Base-by-base conservation (phyloP, 2,113 vertebrate species). In the Prunella himalayana region DNA sequence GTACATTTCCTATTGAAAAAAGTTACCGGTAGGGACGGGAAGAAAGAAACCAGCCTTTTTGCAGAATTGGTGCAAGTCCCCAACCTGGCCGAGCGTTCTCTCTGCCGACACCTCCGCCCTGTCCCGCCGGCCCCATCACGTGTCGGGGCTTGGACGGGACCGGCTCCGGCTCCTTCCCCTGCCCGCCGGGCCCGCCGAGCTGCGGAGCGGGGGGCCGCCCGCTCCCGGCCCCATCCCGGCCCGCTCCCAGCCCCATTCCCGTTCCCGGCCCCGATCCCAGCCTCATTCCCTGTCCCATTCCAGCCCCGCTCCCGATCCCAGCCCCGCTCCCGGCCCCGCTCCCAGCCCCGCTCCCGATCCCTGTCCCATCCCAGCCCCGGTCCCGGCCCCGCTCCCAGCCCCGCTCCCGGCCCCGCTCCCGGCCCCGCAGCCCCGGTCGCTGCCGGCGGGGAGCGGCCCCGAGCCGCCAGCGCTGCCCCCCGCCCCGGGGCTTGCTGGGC, bases 51-150 rank as follows among this genome's bases (percentile, higher is more conserved):
- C 3, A 19, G 9, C 7, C 35, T 50, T 31, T 81, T n/a, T 30
- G 35, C 47, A 56, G 88, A 31, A 20, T 5, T 2, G 41, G 2
- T 14, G 35, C 3, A 7, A n/a, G 57, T 3, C 21, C 68, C 49
- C 72, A 20, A 0, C 9, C 28, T 2, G 17, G 63, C 49, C 4
- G 17, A 1, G 8, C 6, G 1, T 1, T 27, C 41, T 2, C 2
- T 5, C 54, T 28, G n/a, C 6, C 2, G 16, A 15, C 68, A 6
- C 45, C 70, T 10, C 30, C 4, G 54, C 66, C 73, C 59, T 0
- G 22, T 45, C 65, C 85, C 64, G 84, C 86, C 10, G 31, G 54
- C 61, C 75, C 3, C 6, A 17, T 92, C 97, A 97, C 87, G 92
- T 97, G 97, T 30, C 79, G 1, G 71, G 23, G 23, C 54, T 57